Conservation (phyloP, 2,888 invertebrate genomes). For the Catotricha subobsoleta region DNA sequence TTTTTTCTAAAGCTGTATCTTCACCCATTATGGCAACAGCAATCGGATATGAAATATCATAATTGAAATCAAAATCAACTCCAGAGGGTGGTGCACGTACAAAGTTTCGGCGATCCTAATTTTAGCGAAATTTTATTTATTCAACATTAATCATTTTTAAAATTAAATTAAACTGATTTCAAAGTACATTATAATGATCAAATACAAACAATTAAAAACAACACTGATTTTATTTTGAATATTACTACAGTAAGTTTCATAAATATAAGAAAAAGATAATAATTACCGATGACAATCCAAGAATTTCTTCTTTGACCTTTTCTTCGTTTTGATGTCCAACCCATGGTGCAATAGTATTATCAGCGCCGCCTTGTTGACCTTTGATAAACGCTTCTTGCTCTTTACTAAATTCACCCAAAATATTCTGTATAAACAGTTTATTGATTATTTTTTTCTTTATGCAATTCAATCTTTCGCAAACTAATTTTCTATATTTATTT, state of each 20-base stretch:
- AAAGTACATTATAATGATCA: too few species aligned
- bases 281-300: conserved; percentile 73
- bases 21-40: conserved; percentile 88
- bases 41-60: conserved; percentile 78
- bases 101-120: conserved; percentile 94
- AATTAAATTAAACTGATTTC: conserved; percentile 5
- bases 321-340: conserved; percentile 88
- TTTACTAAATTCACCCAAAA: conserved; percentile 91
- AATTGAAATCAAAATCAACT: conserved; percentile 90
- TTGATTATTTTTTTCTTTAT: background rate
- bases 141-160: background rate
- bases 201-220: background rate
- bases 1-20: conserved; percentile 90
- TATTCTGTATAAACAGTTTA: conserved; percentile 44
- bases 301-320: conserved; percentile 83
- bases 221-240: too few species aligned
- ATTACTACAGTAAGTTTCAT: too few species aligned
- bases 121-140: background rate
- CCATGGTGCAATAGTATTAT: conserved; percentile 77
- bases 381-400: conserved; percentile 94
- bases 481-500: background rate
- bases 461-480: background rate
- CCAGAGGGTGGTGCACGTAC: conserved; percentile 91
- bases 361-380: conserved; percentile 54
- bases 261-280: background rate